Evolutionary conservation across 37 sponge, comb jelly and placozoan species (phyloP).

Genomic region (Eunapius fragilis): DNA sequence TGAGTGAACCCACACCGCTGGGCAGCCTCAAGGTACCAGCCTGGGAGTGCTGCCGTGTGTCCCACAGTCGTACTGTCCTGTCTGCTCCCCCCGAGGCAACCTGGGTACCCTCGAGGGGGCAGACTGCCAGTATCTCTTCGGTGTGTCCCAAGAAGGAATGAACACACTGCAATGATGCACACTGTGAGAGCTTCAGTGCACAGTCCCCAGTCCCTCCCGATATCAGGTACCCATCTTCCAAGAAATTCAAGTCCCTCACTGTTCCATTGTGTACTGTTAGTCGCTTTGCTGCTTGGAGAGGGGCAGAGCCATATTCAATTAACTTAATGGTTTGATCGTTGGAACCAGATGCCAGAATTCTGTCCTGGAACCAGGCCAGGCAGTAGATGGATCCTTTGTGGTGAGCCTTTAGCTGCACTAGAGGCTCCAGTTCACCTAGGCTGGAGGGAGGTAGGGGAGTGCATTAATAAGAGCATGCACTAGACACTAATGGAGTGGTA

Average conservation of each 20-base stretch:
- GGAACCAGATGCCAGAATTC: slow-evolving; percentile 89
- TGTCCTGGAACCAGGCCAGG: slow-evolving; percentile 77
- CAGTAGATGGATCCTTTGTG: slow-evolving; percentile 95
- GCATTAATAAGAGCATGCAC: too few species aligned
- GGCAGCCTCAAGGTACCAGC: slow-evolving; percentile 6
- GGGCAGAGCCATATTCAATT: slow-evolving; percentile 12
- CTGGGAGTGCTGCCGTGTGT: slow-evolving; percentile 15
- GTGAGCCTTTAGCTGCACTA: slow-evolving; percentile 2
- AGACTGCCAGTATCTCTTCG: slow-evolving; percentile 64
- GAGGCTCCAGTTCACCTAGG: background rate
- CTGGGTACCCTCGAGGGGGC: background rate
- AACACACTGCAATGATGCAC: slow-evolving; percentile 17
- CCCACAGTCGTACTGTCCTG: slow-evolving; percentile 71
- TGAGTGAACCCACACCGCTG: slow-evolving; percentile 28
- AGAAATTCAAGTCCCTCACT: slow-evolving; percentile 78
- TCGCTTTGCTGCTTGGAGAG: background rate
- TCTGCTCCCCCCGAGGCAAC: slow-evolving; percentile 76
- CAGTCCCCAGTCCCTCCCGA: slow-evolving; percentile 79
- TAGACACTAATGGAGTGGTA: slow-evolving; percentile 3
- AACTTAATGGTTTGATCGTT: slow-evolving; percentile 84
- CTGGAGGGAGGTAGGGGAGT: background rate
- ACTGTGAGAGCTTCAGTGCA: slow-evolving; percentile 54
- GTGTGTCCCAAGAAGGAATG: slow-evolving; percentile 48
- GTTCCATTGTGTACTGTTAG: slow-evolving; percentile 58
- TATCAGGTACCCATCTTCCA: slow-evolving; percentile 44